phyloP scores from a whole-genome alignment of 2,888 invertebrate species.

The Sipha maydis region DNA sequence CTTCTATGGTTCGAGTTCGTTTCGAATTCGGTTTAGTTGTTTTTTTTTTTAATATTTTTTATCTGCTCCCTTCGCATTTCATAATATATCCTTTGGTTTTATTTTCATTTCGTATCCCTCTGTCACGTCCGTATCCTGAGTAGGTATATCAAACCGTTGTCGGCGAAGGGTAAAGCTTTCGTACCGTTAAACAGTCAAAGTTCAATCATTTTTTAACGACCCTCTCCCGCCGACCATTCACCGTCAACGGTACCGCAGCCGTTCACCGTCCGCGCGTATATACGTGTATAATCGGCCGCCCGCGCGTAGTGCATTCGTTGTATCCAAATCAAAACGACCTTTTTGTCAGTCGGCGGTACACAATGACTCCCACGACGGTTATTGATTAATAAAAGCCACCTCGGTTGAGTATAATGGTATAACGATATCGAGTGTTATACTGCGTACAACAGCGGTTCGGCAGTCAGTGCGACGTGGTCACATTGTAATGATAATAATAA shows the following conservation, averaged over 20 bases:
- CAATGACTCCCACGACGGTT: conserved; percentile 28
- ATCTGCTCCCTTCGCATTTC: neutral
- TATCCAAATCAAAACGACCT: conserved; percentile 47
- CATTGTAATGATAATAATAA: neutral
- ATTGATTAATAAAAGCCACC: conserved; percentile 40
- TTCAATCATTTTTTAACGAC: conserved; percentile 58
- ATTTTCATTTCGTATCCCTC: neutral
- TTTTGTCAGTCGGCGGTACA: conserved; percentile 20
- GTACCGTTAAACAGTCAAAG: conserved; percentile 40
- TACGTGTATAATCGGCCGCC: neutral
- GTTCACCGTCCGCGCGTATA: too few species aligned
- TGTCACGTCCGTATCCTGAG: neutral
- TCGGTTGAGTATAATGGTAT: neutral
- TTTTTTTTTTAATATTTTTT: neutral
- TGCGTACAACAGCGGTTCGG: neutral
- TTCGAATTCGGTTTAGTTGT: neutral
- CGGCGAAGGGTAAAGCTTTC: conserved; percentile 39
- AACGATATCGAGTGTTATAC: conserved; percentile 2
- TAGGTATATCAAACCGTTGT: neutral
- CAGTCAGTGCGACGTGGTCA: neutral
- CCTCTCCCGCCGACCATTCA: neutral
- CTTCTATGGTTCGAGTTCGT: neutral
- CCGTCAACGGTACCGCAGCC: neutral
- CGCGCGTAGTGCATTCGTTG: neutral
- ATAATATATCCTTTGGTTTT: neutral